phyloP scores from a whole-genome alignment of 2,113 vertebrate species.

The Dromaius novaehollandiae region DNA sequence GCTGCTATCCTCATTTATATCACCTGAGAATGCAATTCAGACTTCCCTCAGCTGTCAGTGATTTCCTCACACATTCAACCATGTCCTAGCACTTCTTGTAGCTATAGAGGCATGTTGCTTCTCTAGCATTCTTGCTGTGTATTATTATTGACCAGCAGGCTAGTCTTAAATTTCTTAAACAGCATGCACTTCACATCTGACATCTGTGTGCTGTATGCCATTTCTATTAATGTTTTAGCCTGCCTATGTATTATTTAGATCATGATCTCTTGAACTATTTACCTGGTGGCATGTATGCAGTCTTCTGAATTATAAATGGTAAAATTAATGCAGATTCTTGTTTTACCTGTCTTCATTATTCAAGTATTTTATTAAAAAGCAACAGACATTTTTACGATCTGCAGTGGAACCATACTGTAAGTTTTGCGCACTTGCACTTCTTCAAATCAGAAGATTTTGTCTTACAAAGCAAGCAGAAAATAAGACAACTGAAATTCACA shows the following conservation, averaged over 20 bases:
- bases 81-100: neutral
- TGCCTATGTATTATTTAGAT: neutral
- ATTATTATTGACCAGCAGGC: neutral
- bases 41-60: neutral
- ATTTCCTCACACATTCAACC: neutral
- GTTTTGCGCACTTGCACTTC: neutral
- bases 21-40: neutral
- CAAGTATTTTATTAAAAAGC: neutral
- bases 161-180: neutral
- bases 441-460: neutral
- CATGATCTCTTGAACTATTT: neutral
- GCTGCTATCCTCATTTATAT: neutral
- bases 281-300: neutral
- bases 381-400: neutral
- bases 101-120: neutral
- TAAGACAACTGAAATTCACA: neutral
- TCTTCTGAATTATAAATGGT: neutral
- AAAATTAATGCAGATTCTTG: neutral
- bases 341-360: neutral
- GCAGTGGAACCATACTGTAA: neutral
- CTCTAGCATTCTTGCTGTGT: neutral
- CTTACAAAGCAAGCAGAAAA: neutral
- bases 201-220: neutral
- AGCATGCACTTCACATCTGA: too few relatives aligned
- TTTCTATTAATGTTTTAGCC: neutral